phyloP scores from a whole-genome alignment of 2,797 vertebrate genomes.

The Coluber constrictor region DNA sequence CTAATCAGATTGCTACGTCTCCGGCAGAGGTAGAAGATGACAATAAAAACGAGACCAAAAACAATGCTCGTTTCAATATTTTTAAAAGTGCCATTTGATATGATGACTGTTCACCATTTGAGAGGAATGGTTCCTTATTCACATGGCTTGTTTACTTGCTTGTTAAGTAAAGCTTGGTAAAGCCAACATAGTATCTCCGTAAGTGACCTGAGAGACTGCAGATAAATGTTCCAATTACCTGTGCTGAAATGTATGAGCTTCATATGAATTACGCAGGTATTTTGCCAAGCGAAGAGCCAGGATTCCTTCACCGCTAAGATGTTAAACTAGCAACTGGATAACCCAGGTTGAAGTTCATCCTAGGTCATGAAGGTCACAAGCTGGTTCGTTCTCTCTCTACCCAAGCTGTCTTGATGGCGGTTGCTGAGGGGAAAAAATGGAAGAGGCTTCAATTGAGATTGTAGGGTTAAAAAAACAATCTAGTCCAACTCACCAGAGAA shows the following conservation, averaged over 20 bases:
- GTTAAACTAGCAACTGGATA: background rate
- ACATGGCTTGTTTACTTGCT: background rate
- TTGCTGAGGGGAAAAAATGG: background rate
- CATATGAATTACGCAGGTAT: background rate
- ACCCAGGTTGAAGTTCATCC: background rate
- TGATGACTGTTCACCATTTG: background rate
- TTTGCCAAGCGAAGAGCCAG: background rate
- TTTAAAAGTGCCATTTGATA: background rate
- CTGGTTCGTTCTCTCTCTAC: background rate
- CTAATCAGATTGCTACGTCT: constrained; percentile 3
- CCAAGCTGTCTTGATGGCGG: background rate
- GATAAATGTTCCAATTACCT: background rate
- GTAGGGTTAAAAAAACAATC: no score
- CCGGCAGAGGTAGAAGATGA: background rate
- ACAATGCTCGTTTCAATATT: background rate
- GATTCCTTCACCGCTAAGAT: background rate
- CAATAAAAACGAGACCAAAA: background rate
- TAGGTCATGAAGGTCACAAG: background rate
- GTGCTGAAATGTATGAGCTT: background rate
- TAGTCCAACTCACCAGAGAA: background rate
- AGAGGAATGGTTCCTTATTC: background rate
- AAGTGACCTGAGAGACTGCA: background rate
- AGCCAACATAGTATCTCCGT: background rate
- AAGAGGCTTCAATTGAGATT: background rate
- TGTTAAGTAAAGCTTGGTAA: no score